A percentile compares a stretch with the other conserved stretches of the same genome.
Conservation (phyloP, 2,888 invertebrate species). For the Trachelus troglodyta region DNA sequence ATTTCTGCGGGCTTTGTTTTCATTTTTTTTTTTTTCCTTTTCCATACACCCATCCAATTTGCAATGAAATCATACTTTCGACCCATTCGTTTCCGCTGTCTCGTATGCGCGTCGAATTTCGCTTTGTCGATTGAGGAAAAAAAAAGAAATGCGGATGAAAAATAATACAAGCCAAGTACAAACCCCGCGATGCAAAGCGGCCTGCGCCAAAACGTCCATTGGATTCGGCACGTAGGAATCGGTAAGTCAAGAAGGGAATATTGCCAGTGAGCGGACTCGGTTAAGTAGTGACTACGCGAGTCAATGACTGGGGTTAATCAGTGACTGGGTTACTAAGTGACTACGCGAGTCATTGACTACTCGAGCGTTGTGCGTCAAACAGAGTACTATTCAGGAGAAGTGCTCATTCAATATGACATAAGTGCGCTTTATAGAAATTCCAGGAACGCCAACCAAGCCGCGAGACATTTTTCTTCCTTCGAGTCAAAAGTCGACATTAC, state of each 20-base stretch:
- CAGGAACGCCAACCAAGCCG: background rate
- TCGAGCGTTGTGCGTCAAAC: background rate
- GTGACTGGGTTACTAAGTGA: background rate
- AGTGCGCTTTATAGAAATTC: background rate
- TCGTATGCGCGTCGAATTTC: background rate
- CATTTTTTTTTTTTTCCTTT: background rate
- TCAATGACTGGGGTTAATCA: background rate
- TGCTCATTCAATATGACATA: background rate
- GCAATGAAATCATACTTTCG: background rate
- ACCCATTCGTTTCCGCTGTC: background rate
- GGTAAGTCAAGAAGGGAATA: background rate
- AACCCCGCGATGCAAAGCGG: background rate
- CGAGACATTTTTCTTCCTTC: background rate
- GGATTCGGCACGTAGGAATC: background rate
- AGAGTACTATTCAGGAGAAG: background rate
- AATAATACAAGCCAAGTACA: background rate
- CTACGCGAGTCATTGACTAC: background rate
- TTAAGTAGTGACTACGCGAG: background rate
- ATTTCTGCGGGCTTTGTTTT: background rate
- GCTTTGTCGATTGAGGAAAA: background rate
- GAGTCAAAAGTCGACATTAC: background rate
- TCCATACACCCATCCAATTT: background rate
- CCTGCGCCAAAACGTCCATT: background rate
- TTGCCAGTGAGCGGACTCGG: background rate
- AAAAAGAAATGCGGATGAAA: background rate